Evolutionary conservation across 2,888 invertebrate genomes (phyloP).

Genomic region (Chymomyza procnemis): DNA sequence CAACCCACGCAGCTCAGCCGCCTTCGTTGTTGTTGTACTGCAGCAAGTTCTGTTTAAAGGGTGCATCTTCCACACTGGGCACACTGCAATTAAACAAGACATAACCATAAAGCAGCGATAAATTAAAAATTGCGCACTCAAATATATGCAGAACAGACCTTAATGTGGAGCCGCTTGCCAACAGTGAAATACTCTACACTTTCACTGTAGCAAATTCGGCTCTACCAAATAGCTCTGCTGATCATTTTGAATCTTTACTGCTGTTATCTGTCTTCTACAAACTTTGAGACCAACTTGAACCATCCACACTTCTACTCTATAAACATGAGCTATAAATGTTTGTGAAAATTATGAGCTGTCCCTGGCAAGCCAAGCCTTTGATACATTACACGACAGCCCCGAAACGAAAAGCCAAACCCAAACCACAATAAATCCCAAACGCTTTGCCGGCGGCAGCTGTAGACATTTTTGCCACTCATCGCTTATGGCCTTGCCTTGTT

Average conservation of each 20-base stretch:
- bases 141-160: no score
- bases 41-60: not conserved
- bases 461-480: constrained; percentile 24
- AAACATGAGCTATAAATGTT: constrained; percentile 39
- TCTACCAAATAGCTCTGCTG: no score
- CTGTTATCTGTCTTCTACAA: no score
- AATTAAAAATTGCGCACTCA: not conserved
- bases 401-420: not conserved
- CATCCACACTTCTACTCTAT: no score
- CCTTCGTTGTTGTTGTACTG: constrained; percentile 22
- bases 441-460: constrained; percentile 46
- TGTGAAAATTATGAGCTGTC: constrained; percentile 32
- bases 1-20: constrained; percentile 56
- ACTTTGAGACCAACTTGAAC: no score
- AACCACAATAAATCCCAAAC: not conserved
- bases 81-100: constrained; percentile 25
- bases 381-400: constrained; percentile 24
- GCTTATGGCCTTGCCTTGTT: not conserved
- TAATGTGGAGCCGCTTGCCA: no score
- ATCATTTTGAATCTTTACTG: no score
- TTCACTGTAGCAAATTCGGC: no score
- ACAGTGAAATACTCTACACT: no score
- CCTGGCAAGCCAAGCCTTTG: constrained; percentile 47
- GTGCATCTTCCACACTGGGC: constrained; percentile 48
- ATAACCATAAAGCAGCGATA: not conserved